phyloP scores from a whole-genome alignment of 53 echinoderm and acorn worm species.

The Echinarachnius parma region DNA sequence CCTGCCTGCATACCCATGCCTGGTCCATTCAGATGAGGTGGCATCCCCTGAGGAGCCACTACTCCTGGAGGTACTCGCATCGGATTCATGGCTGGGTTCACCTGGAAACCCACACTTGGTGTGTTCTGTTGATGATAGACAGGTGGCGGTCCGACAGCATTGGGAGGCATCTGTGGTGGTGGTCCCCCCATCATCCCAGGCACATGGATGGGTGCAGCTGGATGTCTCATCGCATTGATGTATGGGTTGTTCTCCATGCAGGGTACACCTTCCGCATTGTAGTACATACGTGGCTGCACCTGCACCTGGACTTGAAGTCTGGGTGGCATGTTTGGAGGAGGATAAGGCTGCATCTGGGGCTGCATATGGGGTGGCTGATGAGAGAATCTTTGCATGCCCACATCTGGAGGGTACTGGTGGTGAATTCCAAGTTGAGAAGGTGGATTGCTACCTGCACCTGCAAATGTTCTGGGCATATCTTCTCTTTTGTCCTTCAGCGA shows the following conservation, averaged over 20 bases:
- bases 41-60: slow-evolving; percentile 8
- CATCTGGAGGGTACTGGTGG: too few species aligned
- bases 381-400: slow-evolving; percentile 25
- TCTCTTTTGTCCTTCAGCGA: slow-evolving; percentile 28
- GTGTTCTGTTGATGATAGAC: slow-evolving; percentile 6
- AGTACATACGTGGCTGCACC: slow-evolving; percentile 23
- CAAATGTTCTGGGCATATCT: too few species aligned
- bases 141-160: background rate
- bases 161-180: background rate
- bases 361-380: slow-evolving; percentile 15
- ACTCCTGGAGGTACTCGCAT: slow-evolving; percentile 12
- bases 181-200: slow-evolving; percentile 32
- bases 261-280: slow-evolving; percentile 10
- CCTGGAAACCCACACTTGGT: slow-evolving; percentile 1
- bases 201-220: background rate
- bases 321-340: slow-evolving; percentile 13
- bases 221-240: slow-evolving; percentile 21
- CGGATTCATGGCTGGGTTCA: slow-evolving; percentile 35
- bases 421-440: too few species aligned
- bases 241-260: slow-evolving; percentile 7
- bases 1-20: background rate
- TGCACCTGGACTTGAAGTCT: slow-evolving; percentile 10
- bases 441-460: too few species aligned
- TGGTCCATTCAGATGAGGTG: slow-evolving; percentile 7
- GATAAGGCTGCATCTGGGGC: slow-evolving; percentile 3